Evolutionary conservation across 2,797 vertebrate species (phyloP).

Genomic region (Melanotaenia trifasciata): DNA sequence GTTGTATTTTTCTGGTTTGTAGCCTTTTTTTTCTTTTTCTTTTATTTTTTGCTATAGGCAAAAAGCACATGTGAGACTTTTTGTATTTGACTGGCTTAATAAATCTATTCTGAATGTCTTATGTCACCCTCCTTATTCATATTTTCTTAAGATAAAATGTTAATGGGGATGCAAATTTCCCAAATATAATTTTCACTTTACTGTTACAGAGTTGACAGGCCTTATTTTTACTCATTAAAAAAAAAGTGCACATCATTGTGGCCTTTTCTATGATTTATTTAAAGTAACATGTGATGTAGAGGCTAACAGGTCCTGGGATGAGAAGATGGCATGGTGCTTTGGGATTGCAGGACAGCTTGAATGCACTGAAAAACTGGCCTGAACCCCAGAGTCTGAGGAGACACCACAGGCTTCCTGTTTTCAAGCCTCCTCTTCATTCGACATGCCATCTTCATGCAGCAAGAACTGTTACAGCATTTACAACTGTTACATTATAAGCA

Average conservation of each 20-base stretch:
- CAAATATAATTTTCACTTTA: too few species aligned
- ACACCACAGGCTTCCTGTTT: slow-evolving; percentile 89
- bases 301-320: slow-evolving; percentile 54
- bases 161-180: neutral
- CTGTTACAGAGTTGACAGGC: neutral
- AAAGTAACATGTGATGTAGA: slow-evolving; percentile 36
- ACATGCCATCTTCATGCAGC: slow-evolving; percentile 67
- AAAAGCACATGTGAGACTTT: slow-evolving; percentile 87
- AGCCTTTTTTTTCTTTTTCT: slow-evolving; percentile 50
- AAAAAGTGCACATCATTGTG: slow-evolving; percentile 9
- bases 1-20: slow-evolving; percentile 81
- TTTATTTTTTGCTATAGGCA: slow-evolving; percentile 78
- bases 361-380: slow-evolving; percentile 91
- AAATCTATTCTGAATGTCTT: slow-evolving; percentile 87
- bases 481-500: neutral
- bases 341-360: slow-evolving; percentile 81
- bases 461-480: slow-evolving; percentile 36
- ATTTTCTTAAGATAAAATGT: slow-evolving; percentile 4
- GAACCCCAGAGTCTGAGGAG: slow-evolving; percentile 82
- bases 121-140: slow-evolving; percentile 42
- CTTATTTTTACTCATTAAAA: neutral
- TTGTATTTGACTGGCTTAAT: slow-evolving; percentile 90
- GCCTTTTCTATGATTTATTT: slow-evolving; percentile 78
- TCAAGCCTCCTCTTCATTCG: slow-evolving; percentile 89
- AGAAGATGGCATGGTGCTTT: slow-evolving; percentile 76